A percentile compares a stretch with the other conserved stretches of the same genome.
These are phyloP conservation scores for Carassius carassius DNA, from an alignment of 2,113 vertebrate genomes.

Conservation along the genomic window DNA sequence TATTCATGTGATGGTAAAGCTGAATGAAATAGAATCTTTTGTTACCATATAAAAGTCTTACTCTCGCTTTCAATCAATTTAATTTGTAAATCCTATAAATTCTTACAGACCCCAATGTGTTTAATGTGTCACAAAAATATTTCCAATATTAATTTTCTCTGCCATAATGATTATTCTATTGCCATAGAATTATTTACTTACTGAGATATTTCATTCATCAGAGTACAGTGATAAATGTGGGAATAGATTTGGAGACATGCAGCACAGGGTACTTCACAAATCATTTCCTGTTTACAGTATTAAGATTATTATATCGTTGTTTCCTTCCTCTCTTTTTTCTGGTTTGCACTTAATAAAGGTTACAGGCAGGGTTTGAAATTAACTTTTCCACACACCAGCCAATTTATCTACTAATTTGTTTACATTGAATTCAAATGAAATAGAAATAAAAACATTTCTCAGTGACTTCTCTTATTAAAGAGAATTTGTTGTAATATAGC, in stretches of 20 bases:
- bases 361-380: not conserved
- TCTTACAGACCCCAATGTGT: not conserved
- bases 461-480: not conserved
- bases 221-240: not conserved
- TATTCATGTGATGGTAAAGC: not conserved
- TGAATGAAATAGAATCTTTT: not conserved
- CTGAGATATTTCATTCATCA: not conserved
- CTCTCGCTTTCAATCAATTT: not conserved
- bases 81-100: not conserved
- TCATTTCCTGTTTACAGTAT: constrained; percentile 22
- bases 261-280: not conserved
- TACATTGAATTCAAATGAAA: not conserved
- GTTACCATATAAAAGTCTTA: not conserved
- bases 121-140: not conserved
- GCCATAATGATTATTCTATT: too few species aligned
- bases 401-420: not conserved
- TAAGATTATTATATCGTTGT: not conserved
- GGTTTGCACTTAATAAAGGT: not conserved
- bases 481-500: not conserved
- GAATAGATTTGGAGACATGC: not conserved
- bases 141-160: not conserved
- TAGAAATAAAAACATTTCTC: not conserved
- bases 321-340: not conserved
- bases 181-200: not conserved
- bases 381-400: not conserved